These are phyloP conservation scores for Dyspetes luteomarginatus DNA, from an alignment of 2,888 invertebrate species.

Conservation along the genomic window DNA sequence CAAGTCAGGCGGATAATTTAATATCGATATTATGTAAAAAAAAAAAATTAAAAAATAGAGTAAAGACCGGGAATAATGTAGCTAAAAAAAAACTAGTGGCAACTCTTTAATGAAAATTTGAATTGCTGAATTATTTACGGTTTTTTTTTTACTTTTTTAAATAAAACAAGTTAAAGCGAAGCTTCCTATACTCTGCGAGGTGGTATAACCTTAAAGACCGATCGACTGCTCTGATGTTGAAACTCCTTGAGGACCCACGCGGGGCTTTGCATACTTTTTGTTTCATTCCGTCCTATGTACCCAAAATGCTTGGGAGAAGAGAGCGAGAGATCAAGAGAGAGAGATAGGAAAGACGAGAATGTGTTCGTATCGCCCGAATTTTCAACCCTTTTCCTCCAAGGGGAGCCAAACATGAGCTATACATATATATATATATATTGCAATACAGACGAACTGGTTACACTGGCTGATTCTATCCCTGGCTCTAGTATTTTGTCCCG, in stretches of 20 bases:
- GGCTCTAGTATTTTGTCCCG: no score
- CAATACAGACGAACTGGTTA: no score
- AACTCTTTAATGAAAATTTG: conserved; percentile 30
- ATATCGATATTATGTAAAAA: no score
- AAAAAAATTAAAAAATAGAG: no score
- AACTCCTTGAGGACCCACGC: conserved; percentile 1
- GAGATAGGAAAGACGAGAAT: conserved; percentile 8
- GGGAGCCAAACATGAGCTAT: no score
- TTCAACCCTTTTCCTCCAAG: no score
- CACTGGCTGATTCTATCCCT: no score
- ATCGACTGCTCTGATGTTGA: neutral
- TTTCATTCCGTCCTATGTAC: conserved; percentile 35
- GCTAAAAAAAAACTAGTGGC: no score
- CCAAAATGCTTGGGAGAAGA: conserved; percentile 26
- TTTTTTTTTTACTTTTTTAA: neutral
- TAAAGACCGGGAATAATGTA: no score
- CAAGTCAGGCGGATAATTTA: no score
- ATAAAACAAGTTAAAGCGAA: conserved; percentile 33
- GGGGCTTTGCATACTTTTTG: neutral
- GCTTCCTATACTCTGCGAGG: neutral
- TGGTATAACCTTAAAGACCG: conserved; percentile 21
- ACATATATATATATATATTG: no score
- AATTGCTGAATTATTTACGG: neutral
- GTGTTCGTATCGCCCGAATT: no score
- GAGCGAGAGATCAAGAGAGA: conserved; percentile 2